A percentile compares a stretch with the other conserved stretches of the same genome.
These are phyloP conservation scores for Manacus vitellinus DNA, from an alignment of 2,113 vertebrate genomes.

Conservation along the genomic window DNA sequence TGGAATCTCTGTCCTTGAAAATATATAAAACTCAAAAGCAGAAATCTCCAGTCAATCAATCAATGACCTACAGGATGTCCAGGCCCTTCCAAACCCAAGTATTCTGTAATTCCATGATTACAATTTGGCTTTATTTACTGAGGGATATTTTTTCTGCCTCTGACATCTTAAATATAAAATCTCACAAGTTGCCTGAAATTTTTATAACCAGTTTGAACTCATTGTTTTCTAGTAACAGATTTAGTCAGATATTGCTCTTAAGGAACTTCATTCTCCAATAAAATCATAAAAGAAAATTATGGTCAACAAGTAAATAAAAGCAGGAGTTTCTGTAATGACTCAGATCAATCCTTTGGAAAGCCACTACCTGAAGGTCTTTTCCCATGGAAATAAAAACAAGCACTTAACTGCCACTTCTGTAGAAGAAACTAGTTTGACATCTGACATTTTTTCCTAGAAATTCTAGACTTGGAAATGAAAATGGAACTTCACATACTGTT, in stretches of 20 bases:
- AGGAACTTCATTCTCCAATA: neutral
- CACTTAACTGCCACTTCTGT: neutral
- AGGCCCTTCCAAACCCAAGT: neutral
- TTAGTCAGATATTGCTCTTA: neutral
- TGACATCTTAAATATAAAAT: neutral
- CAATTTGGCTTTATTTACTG: neutral
- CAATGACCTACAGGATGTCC: neutral
- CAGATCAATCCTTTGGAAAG: neutral
- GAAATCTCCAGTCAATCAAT: neutral
- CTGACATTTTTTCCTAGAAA: neutral
- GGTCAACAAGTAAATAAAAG: neutral
- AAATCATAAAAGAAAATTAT: neutral
- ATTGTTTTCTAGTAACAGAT: neutral
- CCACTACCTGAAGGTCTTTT: neutral
- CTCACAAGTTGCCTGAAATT: neutral
- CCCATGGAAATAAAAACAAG: neutral
- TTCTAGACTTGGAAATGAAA: neutral
- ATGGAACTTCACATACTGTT: neutral
- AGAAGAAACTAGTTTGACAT: neutral
- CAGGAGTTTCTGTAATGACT: neutral
- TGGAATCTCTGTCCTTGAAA: neutral
- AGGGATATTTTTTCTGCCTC: neutral
- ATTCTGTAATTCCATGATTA: accelerated
- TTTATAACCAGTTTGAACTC: neutral
- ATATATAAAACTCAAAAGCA: neutral